Conservation (phyloP, 2,797 vertebrate species). For the Anas flavirostris region DNA sequence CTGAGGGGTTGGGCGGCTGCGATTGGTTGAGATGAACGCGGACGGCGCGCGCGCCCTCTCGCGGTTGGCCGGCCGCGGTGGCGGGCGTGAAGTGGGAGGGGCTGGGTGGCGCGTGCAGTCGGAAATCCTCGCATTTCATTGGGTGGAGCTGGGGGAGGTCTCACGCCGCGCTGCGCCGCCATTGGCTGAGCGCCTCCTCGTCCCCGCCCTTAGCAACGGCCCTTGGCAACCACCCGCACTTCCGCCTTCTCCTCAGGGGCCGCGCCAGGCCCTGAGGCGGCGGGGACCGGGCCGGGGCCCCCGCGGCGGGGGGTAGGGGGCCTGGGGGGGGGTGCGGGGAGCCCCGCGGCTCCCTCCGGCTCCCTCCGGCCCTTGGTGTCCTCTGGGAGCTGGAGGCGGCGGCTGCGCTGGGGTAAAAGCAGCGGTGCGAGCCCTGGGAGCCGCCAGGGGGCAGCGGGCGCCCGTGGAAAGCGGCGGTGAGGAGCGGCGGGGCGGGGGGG, state of each 20-base stretch:
- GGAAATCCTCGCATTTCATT: neutral
- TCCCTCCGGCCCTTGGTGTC: no score
- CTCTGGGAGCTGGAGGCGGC: neutral
- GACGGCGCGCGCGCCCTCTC: fast-evolving
- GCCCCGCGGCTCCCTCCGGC: neutral
- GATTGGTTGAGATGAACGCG: fast-evolving
- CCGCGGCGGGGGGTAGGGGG: neutral
- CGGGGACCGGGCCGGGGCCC: neutral
- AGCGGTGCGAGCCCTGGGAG: no score
- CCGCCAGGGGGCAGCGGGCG: neutral
- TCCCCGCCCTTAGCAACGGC: neutral
- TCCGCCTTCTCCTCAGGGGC: neutral
- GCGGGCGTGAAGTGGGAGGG: fast-evolving
- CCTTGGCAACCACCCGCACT: fast-evolving
- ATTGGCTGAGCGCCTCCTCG: no score
- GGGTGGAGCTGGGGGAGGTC: neutral
- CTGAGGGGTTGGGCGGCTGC: fast-evolving
- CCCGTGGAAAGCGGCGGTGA: neutral
- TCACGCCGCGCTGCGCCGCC: no score
- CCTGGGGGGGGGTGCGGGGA: neutral
- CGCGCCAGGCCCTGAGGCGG: no score
- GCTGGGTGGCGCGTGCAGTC: no score
- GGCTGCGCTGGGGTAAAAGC: no score
- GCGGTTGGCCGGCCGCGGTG: neutral
- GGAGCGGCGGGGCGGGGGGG: neutral